Base-by-base conservation (phyloP, 2,113 vertebrate genomes). In the Progne subis region DNA sequence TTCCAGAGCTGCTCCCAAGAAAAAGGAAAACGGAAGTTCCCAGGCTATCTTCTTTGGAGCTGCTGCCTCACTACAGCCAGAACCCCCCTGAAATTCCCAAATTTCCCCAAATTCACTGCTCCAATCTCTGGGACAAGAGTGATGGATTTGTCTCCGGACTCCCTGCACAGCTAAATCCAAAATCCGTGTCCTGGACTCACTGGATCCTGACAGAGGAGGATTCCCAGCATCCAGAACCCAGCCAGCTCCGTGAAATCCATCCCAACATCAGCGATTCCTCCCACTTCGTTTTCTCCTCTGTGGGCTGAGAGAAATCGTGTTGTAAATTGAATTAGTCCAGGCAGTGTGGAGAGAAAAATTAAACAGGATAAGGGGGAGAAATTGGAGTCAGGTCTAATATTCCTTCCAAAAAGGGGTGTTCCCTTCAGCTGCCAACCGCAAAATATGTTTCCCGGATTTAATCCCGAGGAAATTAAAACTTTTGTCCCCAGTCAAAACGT, bases 401-500 rank as follows among this genome's bases (percentile, higher is more conserved):
- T 12, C 60, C 23, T 81, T 34, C 57, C 34, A 78, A 44, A 77
- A 34, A 69, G 15, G 31, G 18, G 31, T 11, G 80, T 68, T 90
- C 77, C 23, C 76, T 92, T 69, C 69, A 37, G 20, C 81, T 37
- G 92, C 53, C 80, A 75, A 57, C 71, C 49, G 67, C 64, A 50
- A 79, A 79, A 92, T 68, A 84, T 53, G 59, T 87, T 96, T 81
- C 86, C 67, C 76, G 85, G 83, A 57, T 44, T 92, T 96, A 94
- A 97, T 93, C 95, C 86, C 49, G 32, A 86, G 81, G 95, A 89
- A 96, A 96, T 96, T 86, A 94, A 97, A 98, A 96, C 91, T 92
- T 96, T 82, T 86, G 80, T 56, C 91, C 60, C 71, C 34, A n/a
- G 53, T 69, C 82, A 81, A 92, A 96, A 77, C 81, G 57, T 82